Evolutionary conservation across 2,113 vertebrate genomes (phyloP), one percentile per base, ranked within the genome.

Genomic region (Vidua macroura): DNA sequence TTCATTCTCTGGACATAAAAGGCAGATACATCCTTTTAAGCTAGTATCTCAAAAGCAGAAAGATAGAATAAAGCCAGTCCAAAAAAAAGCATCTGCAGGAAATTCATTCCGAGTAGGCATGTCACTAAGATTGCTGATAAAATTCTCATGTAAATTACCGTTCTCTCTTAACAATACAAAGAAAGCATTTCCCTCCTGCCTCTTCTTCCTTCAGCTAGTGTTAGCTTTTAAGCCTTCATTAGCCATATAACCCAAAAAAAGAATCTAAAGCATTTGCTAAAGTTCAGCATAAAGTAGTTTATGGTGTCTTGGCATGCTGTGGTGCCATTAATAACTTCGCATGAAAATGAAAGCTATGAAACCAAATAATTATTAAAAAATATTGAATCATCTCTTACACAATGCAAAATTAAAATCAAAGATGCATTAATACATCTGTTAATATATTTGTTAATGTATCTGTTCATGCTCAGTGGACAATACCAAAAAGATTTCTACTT

Each of bases 141-240:
- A 94, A 90, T 95, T 92, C 68, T 86, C 63, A 96, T 92, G 76
- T 77, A 92, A 95, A 96, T 95, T 87, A 82, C 59, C 80, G 21
- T 39, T 46, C 48, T 83, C 46, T 46, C 78, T 85, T 66, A 91
- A 66, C 55, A 87, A 83, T 35, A 75, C 21, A 81, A 83, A 94
- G 58, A 77, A 76, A 93, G 59, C 48, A 73, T 56, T 79, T 88
- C 28, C 14, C 30, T 88, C 28, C 20, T 16, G 11, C 35, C 53
- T 64, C 64, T 70, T 63, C 35, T 82, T 84, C 27, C 41, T 25
- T 76, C 84, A 84, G 39, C 48, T 67, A 20, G 2, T 52, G 22
- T 63, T 70, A 86, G 35, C 30, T 92, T 93, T 96, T 94, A 96
- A 95, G 90, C 16, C 83, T 56, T 86, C 33, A 41, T 75, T 77